These are phyloP conservation scores for Proteles cristata DNA, from an alignment of 2,113 vertebrate species.

Conservation along the genomic window DNA sequence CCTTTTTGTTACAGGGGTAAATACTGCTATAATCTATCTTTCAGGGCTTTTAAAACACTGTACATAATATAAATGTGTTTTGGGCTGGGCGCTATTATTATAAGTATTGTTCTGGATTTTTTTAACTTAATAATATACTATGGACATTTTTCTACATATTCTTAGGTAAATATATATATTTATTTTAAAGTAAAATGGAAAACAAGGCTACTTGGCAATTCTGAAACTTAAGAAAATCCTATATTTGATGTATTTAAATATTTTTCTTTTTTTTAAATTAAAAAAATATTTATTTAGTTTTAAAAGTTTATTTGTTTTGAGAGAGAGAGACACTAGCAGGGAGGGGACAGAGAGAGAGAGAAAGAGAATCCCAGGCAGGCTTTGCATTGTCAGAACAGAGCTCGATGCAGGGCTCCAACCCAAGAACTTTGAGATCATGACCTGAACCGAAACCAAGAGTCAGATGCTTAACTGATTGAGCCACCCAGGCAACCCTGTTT, in stretches of 20 bases:
- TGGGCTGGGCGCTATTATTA: background rate
- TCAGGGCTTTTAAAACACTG: background rate
- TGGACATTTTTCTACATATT: background rate
- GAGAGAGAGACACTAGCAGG: too few relatives aligned
- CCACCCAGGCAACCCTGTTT: too few relatives aligned
- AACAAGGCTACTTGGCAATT: background rate
- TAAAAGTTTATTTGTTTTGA: too few relatives aligned
- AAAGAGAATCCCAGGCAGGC: too few relatives aligned
- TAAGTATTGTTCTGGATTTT: background rate
- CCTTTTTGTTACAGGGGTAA: background rate
- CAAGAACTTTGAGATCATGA: too few relatives aligned
- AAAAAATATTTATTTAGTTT: too few relatives aligned
- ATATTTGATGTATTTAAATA: background rate
- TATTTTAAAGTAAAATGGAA: constrained; percentile 39
- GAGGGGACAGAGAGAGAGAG: too few relatives aligned
- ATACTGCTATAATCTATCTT: background rate
- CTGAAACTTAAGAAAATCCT: constrained; percentile 47
- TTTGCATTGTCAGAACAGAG: too few relatives aligned
- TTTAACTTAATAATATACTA: background rate
- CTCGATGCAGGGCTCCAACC: too few relatives aligned
- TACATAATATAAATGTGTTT: background rate
- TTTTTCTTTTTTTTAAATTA: constrained; percentile 40
- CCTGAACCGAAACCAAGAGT: too few relatives aligned
- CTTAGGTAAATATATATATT: background rate
- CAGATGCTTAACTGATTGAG: too few relatives aligned